Percentiles rank a stretch among this genome's conserved stretches.
Conservation (phyloP, 2,113 vertebrate genomes). For the Azemiops feae region DNA sequence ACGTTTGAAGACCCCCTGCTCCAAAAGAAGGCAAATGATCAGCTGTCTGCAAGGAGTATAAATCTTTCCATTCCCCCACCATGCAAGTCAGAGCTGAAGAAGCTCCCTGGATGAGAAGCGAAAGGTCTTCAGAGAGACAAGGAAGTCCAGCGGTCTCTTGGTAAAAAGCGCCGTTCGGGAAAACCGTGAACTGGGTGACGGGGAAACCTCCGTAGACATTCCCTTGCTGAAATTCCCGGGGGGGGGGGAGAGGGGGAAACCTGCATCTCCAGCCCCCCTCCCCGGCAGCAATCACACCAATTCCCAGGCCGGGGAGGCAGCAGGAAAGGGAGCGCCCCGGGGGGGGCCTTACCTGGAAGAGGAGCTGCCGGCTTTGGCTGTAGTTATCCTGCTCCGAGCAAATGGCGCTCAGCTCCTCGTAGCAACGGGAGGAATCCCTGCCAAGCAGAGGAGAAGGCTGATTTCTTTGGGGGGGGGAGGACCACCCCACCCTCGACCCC, state of each 20-base stretch:
- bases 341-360: slow-evolving; percentile 53
- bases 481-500: neutral
- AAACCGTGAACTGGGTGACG: too few relatives aligned
- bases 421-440: slow-evolving; percentile 77
- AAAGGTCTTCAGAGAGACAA: too few relatives aligned
- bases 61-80: too few relatives aligned
- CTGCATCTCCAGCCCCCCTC: neutral
- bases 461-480: neutral
- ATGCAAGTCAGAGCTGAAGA: too few relatives aligned
- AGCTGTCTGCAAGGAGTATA: too few relatives aligned
- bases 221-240: neutral
- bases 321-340: neutral
- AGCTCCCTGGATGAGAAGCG: too few relatives aligned
- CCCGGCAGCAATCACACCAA: neutral
- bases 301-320: neutral
- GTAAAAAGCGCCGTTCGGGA: too few relatives aligned
- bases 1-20: too few relatives aligned
- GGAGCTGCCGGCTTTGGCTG: slow-evolving; percentile 83
- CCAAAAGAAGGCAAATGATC: too few relatives aligned
- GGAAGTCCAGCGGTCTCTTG: too few relatives aligned
- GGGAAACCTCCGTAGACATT: neutral
- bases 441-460: neutral
- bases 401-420: slow-evolving; percentile 79
- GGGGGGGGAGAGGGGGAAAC: neutral
- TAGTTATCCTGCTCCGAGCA: slow-evolving; percentile 91